A percentile compares a stretch with the other conserved stretches of the same genome.
Conservation (phyloP, 2,888 invertebrate genomes). For the Choristoneura rosaceana region DNA sequence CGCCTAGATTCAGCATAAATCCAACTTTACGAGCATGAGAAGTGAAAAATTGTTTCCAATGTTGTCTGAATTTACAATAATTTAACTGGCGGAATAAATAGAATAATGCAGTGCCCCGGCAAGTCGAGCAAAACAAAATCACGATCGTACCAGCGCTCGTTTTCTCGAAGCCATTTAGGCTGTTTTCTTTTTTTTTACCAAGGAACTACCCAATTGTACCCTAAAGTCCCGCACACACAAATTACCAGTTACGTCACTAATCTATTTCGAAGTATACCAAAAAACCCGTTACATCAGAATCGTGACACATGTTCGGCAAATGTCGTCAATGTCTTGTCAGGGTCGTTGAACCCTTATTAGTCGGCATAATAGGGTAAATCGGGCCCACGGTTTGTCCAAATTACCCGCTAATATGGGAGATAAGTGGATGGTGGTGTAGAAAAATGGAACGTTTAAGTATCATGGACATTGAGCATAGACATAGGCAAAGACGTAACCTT, state of each 20-base stretch:
- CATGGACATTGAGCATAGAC: background rate
- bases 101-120: no score
- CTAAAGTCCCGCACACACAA: background rate
- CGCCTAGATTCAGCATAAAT: no score
- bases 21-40: no score
- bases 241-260: background rate
- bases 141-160: no score
- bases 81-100: no score
- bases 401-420: conserved; percentile 47
- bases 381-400: conserved; percentile 50
- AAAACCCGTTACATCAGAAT: conserved; percentile 46
- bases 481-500: no score
- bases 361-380: conserved; percentile 58
- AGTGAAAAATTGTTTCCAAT: no score
- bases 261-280: conserved; percentile 48
- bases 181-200: no score
- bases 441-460: conserved; percentile 1
- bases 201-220: background rate
- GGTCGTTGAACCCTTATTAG: conserved; percentile 55
- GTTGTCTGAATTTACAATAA: no score
- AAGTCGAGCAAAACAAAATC: no score
- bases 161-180: no score
- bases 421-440: conserved; percentile 1
- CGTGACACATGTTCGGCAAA: conserved; percentile 69
- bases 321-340: conserved; percentile 67